phyloP scores from a whole-genome alignment of 2,113 vertebrate species.

The Rhineura floridana region DNA sequence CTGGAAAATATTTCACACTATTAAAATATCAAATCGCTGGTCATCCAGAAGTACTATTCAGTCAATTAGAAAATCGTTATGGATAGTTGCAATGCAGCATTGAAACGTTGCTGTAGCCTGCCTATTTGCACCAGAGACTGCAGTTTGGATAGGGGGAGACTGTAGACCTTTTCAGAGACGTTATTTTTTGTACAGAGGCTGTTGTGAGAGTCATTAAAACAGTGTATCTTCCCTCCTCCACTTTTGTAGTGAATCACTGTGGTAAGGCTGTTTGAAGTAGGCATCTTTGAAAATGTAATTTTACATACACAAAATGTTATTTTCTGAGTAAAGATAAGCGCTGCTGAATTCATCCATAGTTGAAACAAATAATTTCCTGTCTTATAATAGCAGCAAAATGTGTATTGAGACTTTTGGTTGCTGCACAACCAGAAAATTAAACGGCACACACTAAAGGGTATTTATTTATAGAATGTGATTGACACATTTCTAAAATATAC shows the following conservation, averaged over 20 bases:
- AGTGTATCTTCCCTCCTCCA: not conserved
- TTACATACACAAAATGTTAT: not conserved
- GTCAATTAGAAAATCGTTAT: not conserved
- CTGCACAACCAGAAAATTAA: not conserved
- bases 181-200: not conserved
- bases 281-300: not conserved
- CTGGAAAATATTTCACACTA: not conserved
- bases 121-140: not conserved
- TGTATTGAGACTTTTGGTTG: not conserved
- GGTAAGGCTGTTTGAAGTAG: not conserved
- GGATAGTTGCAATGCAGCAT: not conserved
- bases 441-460: not conserved
- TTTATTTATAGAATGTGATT: not conserved
- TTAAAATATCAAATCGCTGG: not conserved
- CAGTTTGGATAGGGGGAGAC: not conserved
- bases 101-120: not conserved
- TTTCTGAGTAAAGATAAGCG: not conserved
- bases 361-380: not conserved
- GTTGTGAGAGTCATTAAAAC: not conserved
- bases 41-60: not conserved
- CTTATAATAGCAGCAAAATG: not conserved
- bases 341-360: not conserved
- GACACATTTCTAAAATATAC: not conserved
- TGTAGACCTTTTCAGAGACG: not conserved
- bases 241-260: not conserved